These are phyloP conservation scores for Melanerpes aurifrons DNA, from an alignment of 2,113 vertebrate species.

Conservation along the genomic window DNA sequence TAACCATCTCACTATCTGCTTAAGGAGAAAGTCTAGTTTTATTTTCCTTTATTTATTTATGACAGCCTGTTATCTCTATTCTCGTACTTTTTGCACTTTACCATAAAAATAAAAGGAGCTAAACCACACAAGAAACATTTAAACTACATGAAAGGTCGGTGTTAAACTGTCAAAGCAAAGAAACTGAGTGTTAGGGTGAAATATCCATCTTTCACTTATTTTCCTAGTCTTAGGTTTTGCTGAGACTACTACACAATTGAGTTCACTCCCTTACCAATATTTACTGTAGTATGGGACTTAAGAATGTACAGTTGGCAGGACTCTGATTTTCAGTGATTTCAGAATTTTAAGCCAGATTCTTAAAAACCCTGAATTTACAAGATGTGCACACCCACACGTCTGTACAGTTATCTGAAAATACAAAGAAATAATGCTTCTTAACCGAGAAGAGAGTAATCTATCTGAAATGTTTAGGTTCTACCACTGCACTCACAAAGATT, in stretches of 20 bases:
- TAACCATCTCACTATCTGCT: neutral
- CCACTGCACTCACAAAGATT: neutral
- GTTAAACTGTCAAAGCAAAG: constrained; percentile 1
- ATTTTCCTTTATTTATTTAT: constrained; percentile 17
- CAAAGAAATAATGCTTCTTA: constrained; percentile 29
- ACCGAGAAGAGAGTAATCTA: constrained; percentile 3
- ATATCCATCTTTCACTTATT: neutral
- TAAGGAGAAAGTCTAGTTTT: neutral
- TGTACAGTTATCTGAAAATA: neutral
- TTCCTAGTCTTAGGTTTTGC: neutral
- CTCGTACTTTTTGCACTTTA: neutral
- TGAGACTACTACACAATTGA: neutral
- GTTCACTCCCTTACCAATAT: neutral
- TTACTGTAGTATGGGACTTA: neutral
- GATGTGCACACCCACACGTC: neutral
- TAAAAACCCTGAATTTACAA: neutral
- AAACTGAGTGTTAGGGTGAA: neutral
- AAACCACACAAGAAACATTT: neutral
- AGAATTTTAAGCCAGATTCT: constrained; percentile 5
- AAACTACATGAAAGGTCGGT: neutral
- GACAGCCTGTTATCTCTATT: neutral
- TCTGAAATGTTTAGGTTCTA: constrained; percentile 29
- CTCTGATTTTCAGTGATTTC: neutral
- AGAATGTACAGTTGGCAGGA: neutral
- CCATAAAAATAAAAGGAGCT: neutral